phyloP scores from a whole-genome alignment of 2,113 vertebrate genomes.

The Oxyura jamaicensis region DNA sequence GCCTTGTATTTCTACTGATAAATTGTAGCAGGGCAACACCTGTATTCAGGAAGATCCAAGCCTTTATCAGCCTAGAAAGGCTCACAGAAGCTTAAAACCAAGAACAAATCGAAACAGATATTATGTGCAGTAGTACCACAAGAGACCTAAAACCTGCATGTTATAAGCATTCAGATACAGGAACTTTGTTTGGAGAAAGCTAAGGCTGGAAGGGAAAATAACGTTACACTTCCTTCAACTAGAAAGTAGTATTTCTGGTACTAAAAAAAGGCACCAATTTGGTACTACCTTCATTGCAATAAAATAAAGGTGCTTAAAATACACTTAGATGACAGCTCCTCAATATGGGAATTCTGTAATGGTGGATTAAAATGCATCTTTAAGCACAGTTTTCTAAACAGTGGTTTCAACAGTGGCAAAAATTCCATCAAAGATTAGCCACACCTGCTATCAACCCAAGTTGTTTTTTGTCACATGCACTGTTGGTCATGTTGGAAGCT shows the following conservation, averaged over 20 bases:
- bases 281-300: not conserved
- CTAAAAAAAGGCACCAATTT: not conserved
- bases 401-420: not conserved
- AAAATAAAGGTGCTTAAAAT: not conserved
- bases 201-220: not conserved
- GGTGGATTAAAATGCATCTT: not conserved
- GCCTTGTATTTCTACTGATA: not conserved
- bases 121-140: not conserved
- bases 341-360: too few species aligned
- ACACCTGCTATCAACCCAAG: not conserved
- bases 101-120: not conserved
- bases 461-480: not conserved
- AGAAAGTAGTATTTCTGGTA: not conserved
- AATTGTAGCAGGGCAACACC: not conserved
- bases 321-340: too few species aligned
- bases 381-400: not conserved
- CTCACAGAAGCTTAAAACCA: not conserved
- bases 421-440: not conserved
- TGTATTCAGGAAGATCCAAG: not conserved
- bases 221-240: not conserved
- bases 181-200: not conserved
- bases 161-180: not conserved
- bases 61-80: not conserved
- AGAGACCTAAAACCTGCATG: not conserved
- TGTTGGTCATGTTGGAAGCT: not conserved